Percentiles rank a stretch among this genome's conserved stretches.
Conservation (phyloP, 2,797 vertebrate genomes). For the Leuciscus waleckii region DNA sequence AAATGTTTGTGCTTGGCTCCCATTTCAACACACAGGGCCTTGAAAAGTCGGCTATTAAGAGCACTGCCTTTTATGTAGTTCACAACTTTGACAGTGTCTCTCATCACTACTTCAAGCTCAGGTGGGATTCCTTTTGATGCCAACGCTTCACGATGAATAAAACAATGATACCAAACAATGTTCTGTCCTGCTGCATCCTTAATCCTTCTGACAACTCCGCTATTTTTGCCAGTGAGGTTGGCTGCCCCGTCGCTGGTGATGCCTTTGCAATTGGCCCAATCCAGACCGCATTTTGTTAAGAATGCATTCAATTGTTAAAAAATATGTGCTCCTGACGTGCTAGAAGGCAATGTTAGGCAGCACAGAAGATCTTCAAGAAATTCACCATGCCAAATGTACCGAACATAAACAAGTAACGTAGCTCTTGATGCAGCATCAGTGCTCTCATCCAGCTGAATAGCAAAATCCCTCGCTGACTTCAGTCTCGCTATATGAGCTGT, state of each 20-base stretch:
- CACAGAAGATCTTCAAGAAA: slow-evolving; percentile 7
- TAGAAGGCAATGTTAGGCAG: not conserved
- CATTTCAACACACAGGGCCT: slow-evolving; percentile 6
- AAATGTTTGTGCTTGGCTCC: too few relatives aligned
- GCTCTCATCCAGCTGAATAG: slow-evolving; percentile 15
- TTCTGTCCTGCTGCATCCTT: too few relatives aligned
- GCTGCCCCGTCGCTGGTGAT: not conserved
- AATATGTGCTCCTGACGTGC: too few relatives aligned
- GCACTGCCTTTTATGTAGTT: slow-evolving; percentile 34
- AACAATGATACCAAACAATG: too few relatives aligned
- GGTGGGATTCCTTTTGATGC: slow-evolving; percentile 30
- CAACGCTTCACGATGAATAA: not conserved
- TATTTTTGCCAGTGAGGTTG: too few relatives aligned
- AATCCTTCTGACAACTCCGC: too few relatives aligned
- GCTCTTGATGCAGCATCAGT: not conserved
- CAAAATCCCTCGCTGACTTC: not conserved
- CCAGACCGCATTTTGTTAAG: not conserved
- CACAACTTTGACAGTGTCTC: slow-evolving; percentile 38
- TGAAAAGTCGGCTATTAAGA: slow-evolving; percentile 5
- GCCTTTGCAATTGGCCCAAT: slow-evolving; percentile 19
- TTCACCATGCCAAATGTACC: not conserved
- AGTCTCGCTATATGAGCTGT: slow-evolving; percentile 2
- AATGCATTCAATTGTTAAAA: too few relatives aligned
- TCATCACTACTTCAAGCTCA: slow-evolving; percentile 27
- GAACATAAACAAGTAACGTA: not conserved